A percentile compares a stretch with the other conserved stretches of the same genome.
Evolutionary conservation across 2,797 vertebrate species (phyloP).

Genomic region (Helarctos malayanus): DNA sequence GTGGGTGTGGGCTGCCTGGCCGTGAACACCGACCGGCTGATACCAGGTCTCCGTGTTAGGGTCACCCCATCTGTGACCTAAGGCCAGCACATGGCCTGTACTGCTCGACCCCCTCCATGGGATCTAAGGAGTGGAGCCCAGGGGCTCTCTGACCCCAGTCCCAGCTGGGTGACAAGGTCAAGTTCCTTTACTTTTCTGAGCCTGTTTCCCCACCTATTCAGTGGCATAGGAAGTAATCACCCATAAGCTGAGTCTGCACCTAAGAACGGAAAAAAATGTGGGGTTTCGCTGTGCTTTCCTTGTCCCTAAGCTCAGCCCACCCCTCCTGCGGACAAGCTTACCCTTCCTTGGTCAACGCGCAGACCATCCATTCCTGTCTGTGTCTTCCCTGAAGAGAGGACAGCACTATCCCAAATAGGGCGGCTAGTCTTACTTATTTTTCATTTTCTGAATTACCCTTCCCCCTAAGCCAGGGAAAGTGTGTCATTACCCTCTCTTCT

Average conservation of each 20-base stretch:
- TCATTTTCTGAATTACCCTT: slow-evolving; percentile 69
- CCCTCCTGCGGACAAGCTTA: neutral
- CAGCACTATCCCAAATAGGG: neutral
- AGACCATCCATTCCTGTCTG: neutral
- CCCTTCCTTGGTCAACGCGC: too few relatives aligned
- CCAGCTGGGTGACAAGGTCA: neutral
- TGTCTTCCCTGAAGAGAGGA: neutral
- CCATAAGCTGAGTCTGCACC: neutral
- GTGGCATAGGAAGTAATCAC: neutral
- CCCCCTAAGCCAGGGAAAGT: slow-evolving; percentile 30
- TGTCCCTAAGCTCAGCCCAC: neutral
- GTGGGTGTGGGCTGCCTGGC: neutral
- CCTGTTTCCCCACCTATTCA: neutral
- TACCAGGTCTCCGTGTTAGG: neutral
- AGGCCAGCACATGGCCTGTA: accelerated
- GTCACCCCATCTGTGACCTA: neutral
- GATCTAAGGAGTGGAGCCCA: neutral
- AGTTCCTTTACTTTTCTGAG: neutral
- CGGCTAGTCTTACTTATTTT: slow-evolving; percentile 76
- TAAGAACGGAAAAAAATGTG: neutral
- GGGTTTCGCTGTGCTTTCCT: neutral
- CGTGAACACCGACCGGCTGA: accelerated
- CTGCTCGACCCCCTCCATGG: neutral
- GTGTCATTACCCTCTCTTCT: neutral
- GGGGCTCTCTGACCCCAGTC: neutral